phyloP scores from a whole-genome alignment of 1,140 invertebrate genomes.

The Trachymyrmex cornetzi region DNA sequence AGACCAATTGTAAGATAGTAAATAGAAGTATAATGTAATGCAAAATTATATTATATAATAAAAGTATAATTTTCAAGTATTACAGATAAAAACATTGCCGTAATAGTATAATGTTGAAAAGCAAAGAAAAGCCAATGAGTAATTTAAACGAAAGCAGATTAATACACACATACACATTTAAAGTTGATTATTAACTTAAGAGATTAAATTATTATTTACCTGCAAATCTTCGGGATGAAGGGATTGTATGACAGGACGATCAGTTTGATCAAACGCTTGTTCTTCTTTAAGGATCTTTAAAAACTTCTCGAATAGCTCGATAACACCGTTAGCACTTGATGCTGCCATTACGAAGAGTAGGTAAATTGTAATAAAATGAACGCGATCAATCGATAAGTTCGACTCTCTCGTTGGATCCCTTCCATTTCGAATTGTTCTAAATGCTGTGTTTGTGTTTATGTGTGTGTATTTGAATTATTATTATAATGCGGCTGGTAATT shows the following conservation, averaged over 20 bases:
- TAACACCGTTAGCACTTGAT: background rate
- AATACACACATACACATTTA: too few relatives aligned
- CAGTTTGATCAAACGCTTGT: constrained; percentile 76
- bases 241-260: constrained; percentile 74
- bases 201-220: constrained; percentile 71
- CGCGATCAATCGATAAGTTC: background rate
- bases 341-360: constrained; percentile 11
- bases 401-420: background rate
- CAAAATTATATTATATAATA: too few relatives aligned
- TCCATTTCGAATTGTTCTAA: constrained; percentile 4
- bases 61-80: background rate
- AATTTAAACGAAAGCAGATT: background rate
- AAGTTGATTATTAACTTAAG: background rate
- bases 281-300: constrained; percentile 79
- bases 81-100: background rate
- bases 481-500: too few relatives aligned
- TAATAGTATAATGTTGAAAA: background rate
- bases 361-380: background rate
- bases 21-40: too few relatives aligned
- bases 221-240: constrained; percentile 82
- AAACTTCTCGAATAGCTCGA: constrained; percentile 73
- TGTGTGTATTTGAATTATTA: too few relatives aligned
- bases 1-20: too few relatives aligned
- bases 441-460: background rate
- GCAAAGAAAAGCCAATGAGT: background rate